A percentile compares a stretch with the other conserved stretches of the same genome.
phyloP scores from a whole-genome alignment of 2,113 vertebrate genomes.

The Campylorhamphus procurvoides region DNA sequence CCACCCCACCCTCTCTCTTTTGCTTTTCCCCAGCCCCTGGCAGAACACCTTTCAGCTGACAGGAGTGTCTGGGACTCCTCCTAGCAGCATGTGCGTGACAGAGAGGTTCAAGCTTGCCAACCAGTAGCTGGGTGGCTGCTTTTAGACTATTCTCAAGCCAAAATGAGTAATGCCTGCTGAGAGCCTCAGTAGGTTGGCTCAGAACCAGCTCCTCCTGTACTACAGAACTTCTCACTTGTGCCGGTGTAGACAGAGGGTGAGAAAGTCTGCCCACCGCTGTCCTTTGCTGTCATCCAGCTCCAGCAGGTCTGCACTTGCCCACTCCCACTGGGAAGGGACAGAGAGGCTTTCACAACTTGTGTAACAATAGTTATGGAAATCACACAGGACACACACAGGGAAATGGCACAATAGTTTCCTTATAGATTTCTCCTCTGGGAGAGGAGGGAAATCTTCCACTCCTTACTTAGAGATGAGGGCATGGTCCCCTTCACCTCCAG shows the following conservation, averaged over 20 bases:
- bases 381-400: not conserved
- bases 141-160: not conserved
- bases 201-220: not conserved
- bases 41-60: not conserved
- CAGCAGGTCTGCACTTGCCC: not conserved
- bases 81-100: not conserved
- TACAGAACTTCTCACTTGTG: not conserved
- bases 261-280: not conserved
- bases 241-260: not conserved
- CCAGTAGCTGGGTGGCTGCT: not conserved
- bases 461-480: not conserved
- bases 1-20: not conserved
- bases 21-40: not conserved
- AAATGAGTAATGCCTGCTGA: not conserved
- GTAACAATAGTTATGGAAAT: not conserved
- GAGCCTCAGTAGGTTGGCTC: not conserved
- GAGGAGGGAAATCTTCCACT: not conserved
- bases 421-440: not conserved
- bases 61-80: not conserved
- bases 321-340: not conserved
- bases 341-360: not conserved
- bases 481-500: not conserved
- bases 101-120: not conserved
- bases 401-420: not conserved
- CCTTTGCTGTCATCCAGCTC: not conserved